phyloP scores from a whole-genome alignment of 2,888 invertebrate genomes.

The Calameuta filiformis region DNA sequence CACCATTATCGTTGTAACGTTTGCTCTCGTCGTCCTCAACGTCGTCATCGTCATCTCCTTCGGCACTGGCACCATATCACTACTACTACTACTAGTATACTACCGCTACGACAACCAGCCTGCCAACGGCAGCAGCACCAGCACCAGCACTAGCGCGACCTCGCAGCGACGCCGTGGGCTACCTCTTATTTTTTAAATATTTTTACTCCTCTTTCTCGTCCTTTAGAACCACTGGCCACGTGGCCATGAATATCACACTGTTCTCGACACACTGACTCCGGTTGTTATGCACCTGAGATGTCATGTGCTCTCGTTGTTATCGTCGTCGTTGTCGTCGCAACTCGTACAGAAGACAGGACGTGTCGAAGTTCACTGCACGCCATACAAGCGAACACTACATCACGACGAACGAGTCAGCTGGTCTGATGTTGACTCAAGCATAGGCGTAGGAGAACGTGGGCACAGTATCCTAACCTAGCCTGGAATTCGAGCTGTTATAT shows the following conservation, averaged over 20 bases:
- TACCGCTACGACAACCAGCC: neutral
- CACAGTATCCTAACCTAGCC: neutral
- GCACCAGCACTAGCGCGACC: neutral
- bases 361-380: constrained; percentile 26
- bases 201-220: constrained; percentile 6
- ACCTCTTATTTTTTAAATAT: constrained; percentile 13
- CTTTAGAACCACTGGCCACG: constrained; percentile 22
- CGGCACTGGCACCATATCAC: constrained; percentile 4
- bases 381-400: constrained; percentile 27
- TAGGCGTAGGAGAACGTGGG: constrained; percentile 25
- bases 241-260: constrained; percentile 14
- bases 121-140: constrained; percentile 2
- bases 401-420: constrained; percentile 52
- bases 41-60: neutral
- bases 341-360: neutral
- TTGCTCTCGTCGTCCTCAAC: constrained; percentile 3
- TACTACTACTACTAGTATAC: neutral
- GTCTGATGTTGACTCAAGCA: constrained; percentile 39
- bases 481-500: neutral
- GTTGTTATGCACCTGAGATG: neutral
- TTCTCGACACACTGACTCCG: neutral
- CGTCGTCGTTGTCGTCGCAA: neutral
- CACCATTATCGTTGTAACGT: constrained; percentile 3
- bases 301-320: neutral
- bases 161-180: neutral